phyloP scores from a whole-genome alignment of 1,140 invertebrate species.

The Brachionus paranguensis region DNA sequence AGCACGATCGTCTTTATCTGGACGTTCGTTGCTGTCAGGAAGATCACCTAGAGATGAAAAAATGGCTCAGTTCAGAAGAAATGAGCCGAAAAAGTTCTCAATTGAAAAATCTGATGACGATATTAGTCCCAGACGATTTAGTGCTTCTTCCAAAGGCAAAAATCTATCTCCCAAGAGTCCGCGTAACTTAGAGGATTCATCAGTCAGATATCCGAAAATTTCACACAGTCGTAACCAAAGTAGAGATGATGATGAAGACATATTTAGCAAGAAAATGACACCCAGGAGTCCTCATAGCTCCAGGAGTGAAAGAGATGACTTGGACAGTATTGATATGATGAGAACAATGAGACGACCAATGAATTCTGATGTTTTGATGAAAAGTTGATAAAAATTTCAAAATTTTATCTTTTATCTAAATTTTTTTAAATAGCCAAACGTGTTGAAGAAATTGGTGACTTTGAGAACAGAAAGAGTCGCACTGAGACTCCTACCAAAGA shows the following conservation, averaged over 20 bases:
- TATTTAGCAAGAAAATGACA: neutral
- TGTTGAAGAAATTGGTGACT: neutral
- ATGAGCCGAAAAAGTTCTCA: neutral
- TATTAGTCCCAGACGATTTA: neutral
- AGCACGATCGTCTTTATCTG: neutral
- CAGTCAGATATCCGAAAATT: neutral
- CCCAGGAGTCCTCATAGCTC: neutral
- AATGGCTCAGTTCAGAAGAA: neutral
- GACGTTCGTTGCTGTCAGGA: neutral
- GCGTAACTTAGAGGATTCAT: neutral
- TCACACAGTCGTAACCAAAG: neutral
- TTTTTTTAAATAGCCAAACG: neutral
- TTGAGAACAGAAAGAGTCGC: neutral
- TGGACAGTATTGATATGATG: constrained; percentile 22
- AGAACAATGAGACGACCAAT: constrained; percentile 3
- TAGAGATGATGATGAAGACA: neutral
- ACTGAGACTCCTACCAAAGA: neutral
- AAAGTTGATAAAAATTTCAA: neutral
- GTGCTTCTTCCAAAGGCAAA: neutral
- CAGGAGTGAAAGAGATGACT: neutral
- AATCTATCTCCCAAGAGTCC: constrained; percentile 17
- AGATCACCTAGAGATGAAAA: neutral
- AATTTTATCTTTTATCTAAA: neutral
- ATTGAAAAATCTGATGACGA: constrained; percentile 1
- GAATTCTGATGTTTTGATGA: neutral